phyloP scores from a whole-genome alignment of 2,888 invertebrate genomes.

The Drosophila lacicola region DNA sequence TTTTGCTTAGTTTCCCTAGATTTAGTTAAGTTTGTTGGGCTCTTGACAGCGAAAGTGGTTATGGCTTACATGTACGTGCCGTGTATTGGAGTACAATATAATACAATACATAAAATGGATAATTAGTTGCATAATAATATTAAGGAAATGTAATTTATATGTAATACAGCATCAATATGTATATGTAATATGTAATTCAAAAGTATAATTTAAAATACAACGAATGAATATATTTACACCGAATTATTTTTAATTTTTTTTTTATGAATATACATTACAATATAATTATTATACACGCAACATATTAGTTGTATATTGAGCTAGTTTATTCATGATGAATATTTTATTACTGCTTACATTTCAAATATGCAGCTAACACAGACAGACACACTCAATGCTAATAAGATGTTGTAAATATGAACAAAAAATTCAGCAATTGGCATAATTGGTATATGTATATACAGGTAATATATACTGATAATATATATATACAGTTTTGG shows the following conservation, averaged over 20 bases:
- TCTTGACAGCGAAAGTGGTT: conserved; percentile 59
- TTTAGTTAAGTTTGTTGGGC: conserved; percentile 68
- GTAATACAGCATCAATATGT: conserved; percentile 46
- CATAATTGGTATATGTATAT: conserved; percentile 41
- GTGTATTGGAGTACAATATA: conserved; percentile 45
- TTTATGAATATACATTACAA: conserved; percentile 57
- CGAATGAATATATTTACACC: conserved; percentile 80
- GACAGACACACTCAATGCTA: conserved; percentile 50
- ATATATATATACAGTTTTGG: conserved; percentile 55
- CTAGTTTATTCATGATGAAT: conserved; percentile 76
- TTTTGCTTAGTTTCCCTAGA: conserved; percentile 63
- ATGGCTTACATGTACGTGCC: conserved; percentile 53
- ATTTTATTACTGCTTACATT: conserved; percentile 78
- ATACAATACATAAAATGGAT: conserved; percentile 57
- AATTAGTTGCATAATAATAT: conserved; percentile 64
- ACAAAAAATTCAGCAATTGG: conserved; percentile 56
- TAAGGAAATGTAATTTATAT: conserved; percentile 61
- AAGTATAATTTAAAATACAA: conserved; percentile 80
- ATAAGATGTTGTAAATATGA: conserved; percentile 54
- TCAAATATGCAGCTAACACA: conserved; percentile 69
- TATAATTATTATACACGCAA: conserved; percentile 67
- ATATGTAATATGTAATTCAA: conserved; percentile 42
- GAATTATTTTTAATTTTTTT: conserved; percentile 71
- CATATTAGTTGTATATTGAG: conserved; percentile 75
- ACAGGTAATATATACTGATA: conserved; percentile 44